Evolutionary conservation across 2,888 invertebrate genomes (phyloP).

Genomic region (Agrypnus murinus): DNA sequence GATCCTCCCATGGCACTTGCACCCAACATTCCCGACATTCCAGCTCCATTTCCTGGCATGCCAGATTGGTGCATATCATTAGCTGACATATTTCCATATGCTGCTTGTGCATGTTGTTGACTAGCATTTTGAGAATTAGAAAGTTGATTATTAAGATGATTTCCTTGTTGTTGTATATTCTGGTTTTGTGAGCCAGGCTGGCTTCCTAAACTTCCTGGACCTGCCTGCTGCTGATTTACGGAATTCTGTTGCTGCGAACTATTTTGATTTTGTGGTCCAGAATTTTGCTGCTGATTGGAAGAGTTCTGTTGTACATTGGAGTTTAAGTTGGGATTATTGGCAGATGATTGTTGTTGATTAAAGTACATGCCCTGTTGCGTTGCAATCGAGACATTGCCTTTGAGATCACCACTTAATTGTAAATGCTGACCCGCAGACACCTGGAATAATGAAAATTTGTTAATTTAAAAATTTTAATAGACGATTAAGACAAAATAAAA

Average conservation of each 20-base stretch:
- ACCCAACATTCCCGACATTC: conserved; percentile 57
- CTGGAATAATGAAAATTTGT: conserved; percentile 70
- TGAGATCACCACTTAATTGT: conserved; percentile 83
- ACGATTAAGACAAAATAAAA: not conserved
- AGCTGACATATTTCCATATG: conserved; percentile 46
- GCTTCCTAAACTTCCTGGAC: conserved; percentile 17
- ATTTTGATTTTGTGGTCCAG: conserved; percentile 42
- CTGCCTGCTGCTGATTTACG: conserved; percentile 42
- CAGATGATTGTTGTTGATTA: conserved; percentile 69
- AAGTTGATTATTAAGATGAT: conserved; percentile 33
- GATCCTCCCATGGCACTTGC: conserved; percentile 38
- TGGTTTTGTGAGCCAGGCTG: conserved; percentile 29
- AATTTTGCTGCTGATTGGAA: conserved; percentile 49
- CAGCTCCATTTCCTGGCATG: conserved; percentile 51
- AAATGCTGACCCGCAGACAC: conserved; percentile 92
- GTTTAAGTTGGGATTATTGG: conserved; percentile 50
- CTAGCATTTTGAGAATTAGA: conserved; percentile 48
- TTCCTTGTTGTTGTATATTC: conserved; percentile 39
- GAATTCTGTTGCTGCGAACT: conserved; percentile 44
- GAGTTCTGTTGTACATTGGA: conserved; percentile 52
- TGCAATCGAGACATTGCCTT: conserved; percentile 86
- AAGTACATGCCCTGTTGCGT: conserved; percentile 90
- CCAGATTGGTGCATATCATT: conserved; percentile 41
- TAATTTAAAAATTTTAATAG: not conserved
- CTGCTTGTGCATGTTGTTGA: conserved; percentile 44